Evolutionary conservation across 2,888 invertebrate species (phyloP).

Genomic region (Drosophila anomelani): DNA sequence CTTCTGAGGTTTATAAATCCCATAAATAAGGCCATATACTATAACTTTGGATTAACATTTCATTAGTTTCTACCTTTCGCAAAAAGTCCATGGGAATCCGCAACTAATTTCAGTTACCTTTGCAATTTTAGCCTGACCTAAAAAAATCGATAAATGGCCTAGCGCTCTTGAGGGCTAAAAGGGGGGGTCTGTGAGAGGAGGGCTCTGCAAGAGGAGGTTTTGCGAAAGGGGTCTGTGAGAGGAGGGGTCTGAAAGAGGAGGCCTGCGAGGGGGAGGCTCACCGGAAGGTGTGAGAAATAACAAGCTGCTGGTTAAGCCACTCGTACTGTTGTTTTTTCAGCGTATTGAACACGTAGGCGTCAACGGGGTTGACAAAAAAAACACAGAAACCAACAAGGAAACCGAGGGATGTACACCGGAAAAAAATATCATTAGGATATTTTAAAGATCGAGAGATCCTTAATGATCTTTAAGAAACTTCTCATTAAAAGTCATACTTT

Average conservation of each 20-base stretch:
- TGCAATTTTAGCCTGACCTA: slow-evolving; percentile 40
- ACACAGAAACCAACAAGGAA: slow-evolving; percentile 5
- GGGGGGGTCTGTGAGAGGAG: slow-evolving; percentile 10
- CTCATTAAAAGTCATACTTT: background rate
- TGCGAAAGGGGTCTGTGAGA: slow-evolving; percentile 2
- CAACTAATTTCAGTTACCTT: slow-evolving; percentile 31
- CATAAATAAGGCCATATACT: background rate
- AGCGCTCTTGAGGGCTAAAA: slow-evolving; percentile 6
- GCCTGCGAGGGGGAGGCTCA: background rate
- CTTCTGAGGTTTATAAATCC: background rate
- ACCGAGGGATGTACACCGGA: slow-evolving; percentile 18
- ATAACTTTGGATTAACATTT: background rate
- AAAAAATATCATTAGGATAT: background rate
- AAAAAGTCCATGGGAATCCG: slow-evolving; percentile 27
- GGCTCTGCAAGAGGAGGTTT: background rate
- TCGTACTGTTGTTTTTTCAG: slow-evolving; percentile 33
- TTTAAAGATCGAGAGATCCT: background rate
- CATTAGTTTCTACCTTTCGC: background rate
- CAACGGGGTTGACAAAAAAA: slow-evolving; percentile 45
- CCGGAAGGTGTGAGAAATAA: slow-evolving; percentile 38
- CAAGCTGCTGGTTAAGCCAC: slow-evolving; percentile 42
- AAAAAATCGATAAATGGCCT: slow-evolving; percentile 40
- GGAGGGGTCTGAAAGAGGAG: background rate
- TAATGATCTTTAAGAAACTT: too few species aligned
- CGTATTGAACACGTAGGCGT: slow-evolving; percentile 43